Evolutionary conservation across 1,140 invertebrate species (phyloP), one percentile per base, ranked within the genome.

Genomic region (Pseudobourletiella spinata): DNA sequence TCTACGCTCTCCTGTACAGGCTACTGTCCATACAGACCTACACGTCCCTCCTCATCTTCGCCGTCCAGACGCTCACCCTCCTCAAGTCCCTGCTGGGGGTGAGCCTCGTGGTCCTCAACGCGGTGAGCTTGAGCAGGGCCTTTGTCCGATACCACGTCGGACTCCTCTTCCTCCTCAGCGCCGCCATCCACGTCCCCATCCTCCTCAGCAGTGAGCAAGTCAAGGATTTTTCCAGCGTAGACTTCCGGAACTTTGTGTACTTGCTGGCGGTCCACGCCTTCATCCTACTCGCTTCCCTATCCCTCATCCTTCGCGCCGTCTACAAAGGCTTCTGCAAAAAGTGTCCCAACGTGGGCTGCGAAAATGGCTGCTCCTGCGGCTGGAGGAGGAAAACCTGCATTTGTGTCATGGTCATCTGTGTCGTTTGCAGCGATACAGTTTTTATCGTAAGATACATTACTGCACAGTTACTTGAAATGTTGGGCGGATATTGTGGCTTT

Each of bases 341-440:
- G 22, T 48, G 46, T 48, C 18, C 46, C 6, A 48, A 18, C 22
- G 22, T 48, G 8, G 50, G 50, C 20, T 25, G 50, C 6, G 25
- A 28, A 28, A 16, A 4, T 3, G 50, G 20, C 30, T 54, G 50
- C 22, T 6, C 14, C 8, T 54, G 25, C 20, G 30, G 15, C 22
- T 54, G 50, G 50, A 54, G 50, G 25, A 54, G 30, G 14, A 54
- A 54, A 28, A 54, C 50, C 15, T 54, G 50, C 22, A 11, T 54
- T 28, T 26, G 50, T 22, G 22, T 54, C 8, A 54, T 54, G 50
- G 20, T 54, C 30, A 6, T 54, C 14, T 54, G 50, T 54, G 50
- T 54, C 28, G 6, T 54, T 30, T 54, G 50, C 20, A 54, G 24
- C 15, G 28, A 54, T 20, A 28, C 25, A 3, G 28, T 30, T 15